Conservation (phyloP, 2,888 invertebrate genomes). For the Rotaria magnacalcarata region DNA sequence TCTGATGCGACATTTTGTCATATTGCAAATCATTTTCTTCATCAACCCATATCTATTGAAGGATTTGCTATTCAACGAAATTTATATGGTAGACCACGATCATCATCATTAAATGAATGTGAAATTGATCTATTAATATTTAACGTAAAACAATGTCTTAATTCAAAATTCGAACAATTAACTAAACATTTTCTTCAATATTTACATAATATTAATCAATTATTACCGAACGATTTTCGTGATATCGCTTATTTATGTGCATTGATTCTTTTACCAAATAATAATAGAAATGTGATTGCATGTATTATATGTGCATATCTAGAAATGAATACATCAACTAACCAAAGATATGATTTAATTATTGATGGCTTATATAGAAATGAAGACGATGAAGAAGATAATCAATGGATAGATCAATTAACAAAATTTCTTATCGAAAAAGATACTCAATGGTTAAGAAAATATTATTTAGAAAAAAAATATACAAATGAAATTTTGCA, state of each 20-base stretch:
- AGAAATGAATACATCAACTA: not conserved
- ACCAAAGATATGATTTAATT: not conserved
- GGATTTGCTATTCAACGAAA: not conserved
- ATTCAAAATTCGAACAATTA: not conserved
- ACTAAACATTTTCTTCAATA: not conserved
- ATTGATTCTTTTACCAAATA: not conserved
- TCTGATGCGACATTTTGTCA: not conserved
- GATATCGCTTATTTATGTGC: not conserved
- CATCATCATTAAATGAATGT: not conserved
- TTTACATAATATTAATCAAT: conserved; percentile 4
- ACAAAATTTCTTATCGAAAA: not conserved
- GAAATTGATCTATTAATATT: not conserved
- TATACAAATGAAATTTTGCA: not conserved
- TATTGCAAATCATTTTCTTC: not conserved
- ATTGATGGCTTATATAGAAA: not conserved
- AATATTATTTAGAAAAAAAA: not conserved
- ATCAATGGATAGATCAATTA: not conserved
- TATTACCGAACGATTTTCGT: not conserved
- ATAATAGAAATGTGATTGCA: not conserved
- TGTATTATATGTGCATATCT: conserved; percentile 10
- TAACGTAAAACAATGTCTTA: not conserved
- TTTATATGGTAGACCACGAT: not conserved
- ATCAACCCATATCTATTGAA: not conserved
- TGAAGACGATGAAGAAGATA: not conserved
- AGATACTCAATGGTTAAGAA: not conserved